A percentile compares a stretch with the other conserved stretches of the same genome.
phyloP scores from a whole-genome alignment of 2,888 invertebrate genomes.

The Tipula unca region DNA sequence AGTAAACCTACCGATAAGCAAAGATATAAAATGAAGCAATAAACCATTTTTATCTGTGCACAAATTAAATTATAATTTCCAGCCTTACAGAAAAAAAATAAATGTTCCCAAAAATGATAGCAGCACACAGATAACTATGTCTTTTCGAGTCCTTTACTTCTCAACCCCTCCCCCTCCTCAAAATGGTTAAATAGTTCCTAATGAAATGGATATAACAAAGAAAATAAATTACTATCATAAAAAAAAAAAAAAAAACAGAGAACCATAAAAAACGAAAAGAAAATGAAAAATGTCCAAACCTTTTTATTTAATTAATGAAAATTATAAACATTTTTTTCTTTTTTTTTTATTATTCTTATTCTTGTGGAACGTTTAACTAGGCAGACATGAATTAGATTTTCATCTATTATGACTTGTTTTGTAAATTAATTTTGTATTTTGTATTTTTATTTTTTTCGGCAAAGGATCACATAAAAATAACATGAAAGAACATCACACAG shows the following conservation, averaged over 20 bases:
- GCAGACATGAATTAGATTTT: conserved; percentile 14
- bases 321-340: not conserved
- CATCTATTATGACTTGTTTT: conserved; percentile 14
- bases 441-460: not conserved
- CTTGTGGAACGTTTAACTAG: conserved; percentile 8
- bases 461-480: not conserved
- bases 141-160: not conserved
- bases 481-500: not conserved
- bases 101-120: not conserved
- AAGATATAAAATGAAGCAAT: not conserved
- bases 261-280: not conserved
- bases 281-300: conserved; percentile 4
- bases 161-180: not conserved
- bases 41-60: not conserved
- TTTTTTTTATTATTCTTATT: not conserved
- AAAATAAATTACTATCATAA: conserved; percentile 14
- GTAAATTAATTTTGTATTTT: not conserved
- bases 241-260: not conserved
- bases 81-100: not conserved
- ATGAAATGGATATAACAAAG: conserved; percentile 8
- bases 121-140: not conserved
- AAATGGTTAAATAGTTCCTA: conserved; percentile 8
- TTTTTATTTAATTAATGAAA: conserved; percentile 14
- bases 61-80: conserved; percentile 14
- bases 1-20: not conserved